Evolutionary conservation across 2,888 invertebrate genomes (phyloP).

Genomic region (Anorthoa munda): DNA sequence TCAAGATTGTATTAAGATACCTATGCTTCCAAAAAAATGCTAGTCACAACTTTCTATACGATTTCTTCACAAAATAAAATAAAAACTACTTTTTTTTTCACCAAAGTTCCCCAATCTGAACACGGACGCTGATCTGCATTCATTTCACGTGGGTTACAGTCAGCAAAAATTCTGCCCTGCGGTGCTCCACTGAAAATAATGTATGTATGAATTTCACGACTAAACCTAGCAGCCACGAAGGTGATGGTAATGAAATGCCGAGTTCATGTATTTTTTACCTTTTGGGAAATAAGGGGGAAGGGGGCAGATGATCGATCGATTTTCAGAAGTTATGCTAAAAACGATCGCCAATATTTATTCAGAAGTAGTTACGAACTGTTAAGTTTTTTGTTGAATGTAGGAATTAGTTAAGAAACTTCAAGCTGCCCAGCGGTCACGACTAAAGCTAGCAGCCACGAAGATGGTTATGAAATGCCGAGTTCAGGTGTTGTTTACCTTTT

Average conservation of each 20-base stretch:
- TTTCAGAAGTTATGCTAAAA: neutral
- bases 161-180: slow-evolving; percentile 74
- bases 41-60: too few relatives aligned
- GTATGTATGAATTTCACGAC: slow-evolving; percentile 62
- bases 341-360: neutral
- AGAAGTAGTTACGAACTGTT: neutral
- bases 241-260: slow-evolving; percentile 31
- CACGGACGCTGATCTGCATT: slow-evolving; percentile 69
- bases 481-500: slow-evolving; percentile 21
- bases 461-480: slow-evolving; percentile 32
- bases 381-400: neutral
- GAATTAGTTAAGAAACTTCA: too few relatives aligned
- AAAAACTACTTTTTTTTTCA: neutral
- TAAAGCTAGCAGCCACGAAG: slow-evolving; percentile 23
- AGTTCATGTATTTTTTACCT: slow-evolving; percentile 21
- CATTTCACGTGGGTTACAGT: slow-evolving; percentile 70
- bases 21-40: too few relatives aligned
- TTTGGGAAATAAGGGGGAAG: neutral
- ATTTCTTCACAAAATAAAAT: too few relatives aligned
- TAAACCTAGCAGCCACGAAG: slow-evolving; percentile 27
- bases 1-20: too few relatives aligned
- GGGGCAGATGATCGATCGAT: slow-evolving; percentile 1
- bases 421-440: slow-evolving; percentile 49
- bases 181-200: slow-evolving; percentile 50
- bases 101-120: slow-evolving; percentile 60